Percentiles rank a stretch among this genome's conserved stretches.
These are phyloP conservation scores for Conus betulinus DNA, from an alignment of 1,140 invertebrate species.

Conservation along the genomic window DNA sequence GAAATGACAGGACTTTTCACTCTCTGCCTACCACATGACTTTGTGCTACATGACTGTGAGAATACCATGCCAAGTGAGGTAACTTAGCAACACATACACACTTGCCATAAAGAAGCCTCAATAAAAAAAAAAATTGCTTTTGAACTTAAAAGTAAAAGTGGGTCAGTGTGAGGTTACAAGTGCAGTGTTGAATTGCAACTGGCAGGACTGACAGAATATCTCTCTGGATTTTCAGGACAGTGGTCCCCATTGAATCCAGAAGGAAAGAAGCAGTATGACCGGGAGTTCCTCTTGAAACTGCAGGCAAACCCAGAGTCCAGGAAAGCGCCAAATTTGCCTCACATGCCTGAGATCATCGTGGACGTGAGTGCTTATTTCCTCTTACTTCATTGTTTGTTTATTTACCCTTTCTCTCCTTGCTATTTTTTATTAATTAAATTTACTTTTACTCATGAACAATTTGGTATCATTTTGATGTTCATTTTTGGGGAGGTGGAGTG, in stretches of 20 bases:
- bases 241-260: conserved; percentile 89
- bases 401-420: not conserved
- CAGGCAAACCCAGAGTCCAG: conserved; percentile 84
- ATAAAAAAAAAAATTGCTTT: too few relatives aligned
- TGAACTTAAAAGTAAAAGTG: not conserved
- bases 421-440: too few relatives aligned
- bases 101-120: too few relatives aligned
- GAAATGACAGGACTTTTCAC: too few relatives aligned
- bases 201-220: too few relatives aligned
- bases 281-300: conserved; percentile 86
- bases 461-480: too few relatives aligned
- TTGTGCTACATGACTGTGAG: too few relatives aligned
- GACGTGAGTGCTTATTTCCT: conserved; percentile 71
- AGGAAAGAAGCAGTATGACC: conserved; percentile 86
- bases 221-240: conserved; percentile 80
- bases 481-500: too few relatives aligned
- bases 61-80: too few relatives aligned
- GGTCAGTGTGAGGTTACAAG: not conserved
- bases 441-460: too few relatives aligned
- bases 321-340: conserved; percentile 83
- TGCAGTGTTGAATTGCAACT: not conserved
- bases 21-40: too few relatives aligned
- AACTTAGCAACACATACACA: too few relatives aligned
- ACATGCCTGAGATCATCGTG: conserved; percentile 79
- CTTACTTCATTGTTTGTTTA: not conserved